These are phyloP conservation scores for Ailurus styani DNA, from an alignment of 2,113 vertebrate species.

Conservation along the genomic window DNA sequence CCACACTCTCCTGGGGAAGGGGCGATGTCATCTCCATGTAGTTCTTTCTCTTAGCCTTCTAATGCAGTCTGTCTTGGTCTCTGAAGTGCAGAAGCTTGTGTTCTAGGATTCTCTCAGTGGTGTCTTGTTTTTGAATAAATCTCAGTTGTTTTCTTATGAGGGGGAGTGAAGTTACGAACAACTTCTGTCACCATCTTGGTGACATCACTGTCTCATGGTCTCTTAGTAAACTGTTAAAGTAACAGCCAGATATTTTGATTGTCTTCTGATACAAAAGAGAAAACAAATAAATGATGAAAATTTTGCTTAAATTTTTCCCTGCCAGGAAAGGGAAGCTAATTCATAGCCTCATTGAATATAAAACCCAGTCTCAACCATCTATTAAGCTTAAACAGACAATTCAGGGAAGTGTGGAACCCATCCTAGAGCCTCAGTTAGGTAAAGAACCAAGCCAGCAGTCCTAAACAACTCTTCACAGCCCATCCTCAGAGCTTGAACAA, in stretches of 20 bases:
- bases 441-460: not conserved
- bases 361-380: not conserved
- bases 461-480: not conserved
- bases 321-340: not conserved
- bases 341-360: not conserved
- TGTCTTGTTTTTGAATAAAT: not conserved
- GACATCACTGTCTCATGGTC: not conserved
- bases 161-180: not conserved
- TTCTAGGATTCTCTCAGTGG: not conserved
- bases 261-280: not conserved
- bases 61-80: not conserved
- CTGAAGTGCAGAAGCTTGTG: not conserved
- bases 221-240: not conserved
- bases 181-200: not conserved
- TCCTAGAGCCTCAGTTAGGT: not conserved
- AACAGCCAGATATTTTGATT: not conserved
- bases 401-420: not conserved
- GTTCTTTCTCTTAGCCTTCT: not conserved
- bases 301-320: not conserved
- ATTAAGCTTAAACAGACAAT: not conserved
- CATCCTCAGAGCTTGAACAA: not conserved
- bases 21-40: not conserved
- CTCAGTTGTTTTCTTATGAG: not conserved
- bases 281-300: not conserved
- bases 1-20: not conserved